Percentiles rank a stretch among this genome's conserved stretches.
Evolutionary conservation across 2,888 invertebrate species (phyloP).

Genomic region (Mylabris sibirica): DNA sequence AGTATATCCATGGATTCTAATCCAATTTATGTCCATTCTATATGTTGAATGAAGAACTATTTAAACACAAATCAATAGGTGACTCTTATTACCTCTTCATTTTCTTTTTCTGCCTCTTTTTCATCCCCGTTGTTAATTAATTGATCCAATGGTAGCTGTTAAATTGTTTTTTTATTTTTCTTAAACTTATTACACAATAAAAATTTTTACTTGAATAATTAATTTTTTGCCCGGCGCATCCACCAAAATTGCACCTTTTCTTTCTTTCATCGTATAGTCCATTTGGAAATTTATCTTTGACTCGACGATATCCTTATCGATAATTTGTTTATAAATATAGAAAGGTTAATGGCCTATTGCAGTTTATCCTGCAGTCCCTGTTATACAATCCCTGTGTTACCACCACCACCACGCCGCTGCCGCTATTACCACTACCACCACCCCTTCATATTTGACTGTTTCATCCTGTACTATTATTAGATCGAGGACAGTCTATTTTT

Average conservation of each 20-base stretch:
- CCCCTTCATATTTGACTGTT: conserved; percentile 44
- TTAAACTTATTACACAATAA: too few species aligned
- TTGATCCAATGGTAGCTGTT: background rate
- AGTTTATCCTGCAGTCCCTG: conserved; percentile 18
- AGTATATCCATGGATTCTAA: background rate
- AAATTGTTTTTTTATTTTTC: background rate
- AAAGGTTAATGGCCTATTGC: conserved; percentile 21
- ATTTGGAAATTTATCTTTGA: background rate
- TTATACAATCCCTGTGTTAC: background rate
- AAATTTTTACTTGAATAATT: too few species aligned
- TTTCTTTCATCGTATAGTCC: background rate
- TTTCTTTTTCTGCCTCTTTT: too few species aligned
- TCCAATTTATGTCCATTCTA: background rate
- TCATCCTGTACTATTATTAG: conserved; percentile 61
- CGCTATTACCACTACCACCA: background rate
- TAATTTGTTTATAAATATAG: conserved; percentile 15
- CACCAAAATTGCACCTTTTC: conserved; percentile 16
- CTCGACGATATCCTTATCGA: too few species aligned
- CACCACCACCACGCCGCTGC: background rate
- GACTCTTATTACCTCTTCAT: background rate
- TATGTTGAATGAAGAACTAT: background rate
- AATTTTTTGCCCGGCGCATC: background rate
- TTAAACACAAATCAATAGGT: background rate
- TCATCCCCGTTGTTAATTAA: background rate
- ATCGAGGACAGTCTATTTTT: conserved; percentile 62